Percentiles rank a stretch among this genome's conserved stretches.
Conservation (phyloP, 2,113 vertebrate species). For the Trachemys scripta region DNA sequence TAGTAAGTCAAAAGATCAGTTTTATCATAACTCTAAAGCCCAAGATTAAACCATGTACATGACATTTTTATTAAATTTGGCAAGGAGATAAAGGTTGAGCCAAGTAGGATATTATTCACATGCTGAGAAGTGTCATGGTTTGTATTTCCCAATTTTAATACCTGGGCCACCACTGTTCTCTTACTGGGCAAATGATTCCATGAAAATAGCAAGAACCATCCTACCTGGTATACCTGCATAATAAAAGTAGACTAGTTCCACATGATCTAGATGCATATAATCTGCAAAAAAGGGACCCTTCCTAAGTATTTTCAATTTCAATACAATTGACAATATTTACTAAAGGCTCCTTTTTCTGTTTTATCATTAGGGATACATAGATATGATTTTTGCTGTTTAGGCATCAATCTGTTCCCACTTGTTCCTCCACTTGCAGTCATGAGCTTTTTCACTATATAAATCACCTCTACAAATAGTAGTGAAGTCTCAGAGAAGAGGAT, state of each 20-base stretch:
- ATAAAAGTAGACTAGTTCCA: not conserved
- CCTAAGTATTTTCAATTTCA: not conserved
- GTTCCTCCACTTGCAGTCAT: not conserved
- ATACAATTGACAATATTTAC: not conserved
- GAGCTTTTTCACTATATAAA: not conserved
- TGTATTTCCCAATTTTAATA: not conserved
- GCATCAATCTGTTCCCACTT: not conserved
- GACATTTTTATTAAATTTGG: not conserved
- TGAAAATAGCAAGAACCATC: not conserved
- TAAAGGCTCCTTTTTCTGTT: not conserved
- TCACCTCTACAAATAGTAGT: not conserved
- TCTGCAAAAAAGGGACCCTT: not conserved
- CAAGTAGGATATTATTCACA: not conserved
- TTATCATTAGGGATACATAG: not conserved
- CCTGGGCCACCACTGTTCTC: not conserved
- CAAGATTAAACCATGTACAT: not conserved
- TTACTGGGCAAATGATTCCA: not conserved
- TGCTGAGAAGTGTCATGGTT: not conserved
- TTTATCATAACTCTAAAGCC: not conserved
- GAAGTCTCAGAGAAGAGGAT: not conserved
- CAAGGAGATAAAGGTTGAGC: not conserved
- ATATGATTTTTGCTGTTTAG: not conserved
- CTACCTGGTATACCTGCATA: not conserved
- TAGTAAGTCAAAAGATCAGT: constrained; percentile 3
- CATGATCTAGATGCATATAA: not conserved